A percentile compares a stretch with the other conserved stretches of the same genome.
Conservation (phyloP, 2,797 vertebrate species). For the Argentina silus region DNA sequence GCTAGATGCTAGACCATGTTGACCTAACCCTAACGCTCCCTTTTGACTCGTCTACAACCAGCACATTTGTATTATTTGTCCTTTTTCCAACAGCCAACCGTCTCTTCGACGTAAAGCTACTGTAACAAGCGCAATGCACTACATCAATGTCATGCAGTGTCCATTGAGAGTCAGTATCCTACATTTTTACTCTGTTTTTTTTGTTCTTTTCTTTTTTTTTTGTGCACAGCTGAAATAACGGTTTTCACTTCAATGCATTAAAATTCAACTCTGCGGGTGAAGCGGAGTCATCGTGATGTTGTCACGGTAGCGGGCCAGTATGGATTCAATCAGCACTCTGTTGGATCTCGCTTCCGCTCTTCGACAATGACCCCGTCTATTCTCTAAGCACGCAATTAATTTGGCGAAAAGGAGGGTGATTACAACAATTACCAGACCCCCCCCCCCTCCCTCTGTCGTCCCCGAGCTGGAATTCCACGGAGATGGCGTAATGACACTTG, state of each 20-base stretch:
- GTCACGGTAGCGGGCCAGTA: neutral
- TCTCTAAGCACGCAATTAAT: slow-evolving; percentile 24
- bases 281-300: neutral
- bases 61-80: slow-evolving; percentile 1
- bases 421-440: slow-evolving; percentile 31
- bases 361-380: slow-evolving; percentile 39
- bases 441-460: slow-evolving; percentile 23
- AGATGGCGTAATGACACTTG: slow-evolving; percentile 40
- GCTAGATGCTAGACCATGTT: no score
- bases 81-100: slow-evolving; percentile 26
- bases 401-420: slow-evolving; percentile 43
- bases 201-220: neutral
- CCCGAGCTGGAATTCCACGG: slow-evolving; percentile 37
- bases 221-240: neutral
- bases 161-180: no score
- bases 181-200: neutral
- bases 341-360: slow-evolving; percentile 25
- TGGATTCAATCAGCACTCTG: slow-evolving; percentile 24
- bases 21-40: neutral
- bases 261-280: no score
- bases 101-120: neutral
- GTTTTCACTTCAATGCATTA: no score
- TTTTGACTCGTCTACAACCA: slow-evolving; percentile 37
- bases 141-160: no score
- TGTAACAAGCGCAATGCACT: no score